A percentile compares a stretch with the other conserved stretches of the same genome.
phyloP scores from a whole-genome alignment of 2,797 vertebrate species.

The Psittacula echo region DNA sequence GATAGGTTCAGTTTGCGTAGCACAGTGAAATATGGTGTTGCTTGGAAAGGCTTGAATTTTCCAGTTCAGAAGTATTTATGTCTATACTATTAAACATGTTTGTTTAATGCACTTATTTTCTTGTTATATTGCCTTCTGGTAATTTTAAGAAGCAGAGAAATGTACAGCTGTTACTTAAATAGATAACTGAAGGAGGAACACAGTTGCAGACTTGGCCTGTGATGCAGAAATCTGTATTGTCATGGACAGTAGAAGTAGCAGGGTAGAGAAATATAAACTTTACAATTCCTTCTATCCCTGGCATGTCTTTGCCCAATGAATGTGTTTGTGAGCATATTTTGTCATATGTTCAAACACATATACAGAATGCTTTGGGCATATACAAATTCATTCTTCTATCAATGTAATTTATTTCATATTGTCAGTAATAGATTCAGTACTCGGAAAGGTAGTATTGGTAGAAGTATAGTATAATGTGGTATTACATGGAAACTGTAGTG shows the following conservation, averaged over 20 bases:
- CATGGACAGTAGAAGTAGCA: rapidly evolving
- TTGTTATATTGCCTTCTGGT: not conserved
- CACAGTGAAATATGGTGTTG: not conserved
- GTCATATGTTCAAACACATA: not conserved
- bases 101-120: not conserved
- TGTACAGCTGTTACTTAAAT: not conserved
- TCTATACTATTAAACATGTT: not conserved
- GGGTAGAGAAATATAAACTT: not conserved
- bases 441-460: not conserved
- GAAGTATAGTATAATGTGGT: not conserved
- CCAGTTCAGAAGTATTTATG: not conserved
- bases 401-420: not conserved
- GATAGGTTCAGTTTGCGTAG: not conserved
- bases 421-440: not conserved
- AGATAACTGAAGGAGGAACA: not conserved
- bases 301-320: not conserved
- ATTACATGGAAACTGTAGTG: not conserved
- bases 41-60: not conserved
- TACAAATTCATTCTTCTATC: not conserved
- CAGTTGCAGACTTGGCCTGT: not conserved
- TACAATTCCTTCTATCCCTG: not conserved
- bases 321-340: not conserved
- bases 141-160: not conserved
- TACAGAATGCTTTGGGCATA: rapidly evolving
- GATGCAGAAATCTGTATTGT: not conserved